Percentiles rank a stretch among this genome's conserved stretches.
These are phyloP conservation scores for Hymenochirus boettgeri DNA, from an alignment of 2,113 vertebrate genomes.

Conservation along the genomic window DNA sequence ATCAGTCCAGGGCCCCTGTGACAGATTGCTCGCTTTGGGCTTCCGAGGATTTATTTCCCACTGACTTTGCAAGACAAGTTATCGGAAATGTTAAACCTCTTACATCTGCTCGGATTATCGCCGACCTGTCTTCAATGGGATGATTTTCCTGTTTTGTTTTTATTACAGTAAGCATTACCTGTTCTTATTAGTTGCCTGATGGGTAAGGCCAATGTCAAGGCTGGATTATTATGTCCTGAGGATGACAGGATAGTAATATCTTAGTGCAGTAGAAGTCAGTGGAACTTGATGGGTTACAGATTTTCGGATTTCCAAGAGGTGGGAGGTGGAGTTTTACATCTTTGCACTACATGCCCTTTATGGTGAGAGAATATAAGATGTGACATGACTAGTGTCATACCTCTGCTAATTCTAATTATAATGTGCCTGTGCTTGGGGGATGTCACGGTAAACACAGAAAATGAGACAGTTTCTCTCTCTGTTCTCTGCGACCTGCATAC, in stretches of 20 bases:
- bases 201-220: too few species aligned
- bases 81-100: too few species aligned
- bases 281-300: constrained; percentile 11
- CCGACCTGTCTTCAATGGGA: too few species aligned
- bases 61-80: constrained; percentile 17
- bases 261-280: background rate
- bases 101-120: too few species aligned
- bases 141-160: too few species aligned
- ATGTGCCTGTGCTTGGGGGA: constrained; percentile 45
- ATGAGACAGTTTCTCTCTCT: constrained; percentile 57
- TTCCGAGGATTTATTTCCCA: constrained; percentile 36
- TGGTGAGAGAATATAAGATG: constrained; percentile 37
- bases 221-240: too few species aligned
- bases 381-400: constrained; percentile 40
- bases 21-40: constrained; percentile 40
- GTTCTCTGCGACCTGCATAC: constrained; percentile 47
- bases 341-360: constrained; percentile 28
- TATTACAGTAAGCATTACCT: too few species aligned
- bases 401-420: constrained; percentile 43
- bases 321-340: constrained; percentile 32
- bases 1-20: constrained; percentile 6
- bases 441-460: constrained; percentile 53
- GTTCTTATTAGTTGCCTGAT: too few species aligned
- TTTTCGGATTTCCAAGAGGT: background rate
- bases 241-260: too few species aligned